Evolutionary conservation across 2,888 invertebrate species (phyloP).

Genomic region (Cryptus armator): DNA sequence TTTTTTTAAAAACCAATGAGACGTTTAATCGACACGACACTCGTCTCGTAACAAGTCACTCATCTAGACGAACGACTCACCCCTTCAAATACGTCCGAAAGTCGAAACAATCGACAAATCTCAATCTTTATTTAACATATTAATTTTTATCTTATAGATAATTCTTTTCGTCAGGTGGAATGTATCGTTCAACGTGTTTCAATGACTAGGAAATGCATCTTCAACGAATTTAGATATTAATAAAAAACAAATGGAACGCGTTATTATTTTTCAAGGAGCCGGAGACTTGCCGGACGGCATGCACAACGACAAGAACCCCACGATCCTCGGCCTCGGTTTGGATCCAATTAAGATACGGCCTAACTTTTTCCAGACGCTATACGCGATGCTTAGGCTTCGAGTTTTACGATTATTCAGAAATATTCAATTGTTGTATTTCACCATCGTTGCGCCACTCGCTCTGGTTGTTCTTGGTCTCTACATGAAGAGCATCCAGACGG

Average conservation of each 20-base stretch:
- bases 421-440: conserved; percentile 91
- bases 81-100: background rate
- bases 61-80: conserved; percentile 2
- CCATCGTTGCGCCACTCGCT: conserved; percentile 90
- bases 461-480: conserved; percentile 90
- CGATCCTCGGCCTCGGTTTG: conserved; percentile 87
- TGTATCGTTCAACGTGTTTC: background rate
- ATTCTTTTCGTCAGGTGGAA: background rate
- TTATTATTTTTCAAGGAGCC: conserved; percentile 83
- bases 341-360: conserved; percentile 89
- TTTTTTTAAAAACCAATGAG: conserved; percentile 24
- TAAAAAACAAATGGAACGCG: background rate
- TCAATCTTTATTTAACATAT: background rate
- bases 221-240: background rate
- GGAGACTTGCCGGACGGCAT: conserved; percentile 85
- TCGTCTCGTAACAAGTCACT: conserved; percentile 8
- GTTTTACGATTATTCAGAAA: conserved; percentile 89
- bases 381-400: conserved; percentile 89
- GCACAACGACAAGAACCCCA: conserved; percentile 86
- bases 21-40: conserved; percentile 23
- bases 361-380: conserved; percentile 88
- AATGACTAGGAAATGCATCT: background rate
- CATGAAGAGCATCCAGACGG: conserved; percentile 88
- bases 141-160: background rate
- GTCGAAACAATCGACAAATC: background rate